A percentile compares a stretch with the other conserved stretches of the same genome.
These are phyloP conservation scores for Eupithecia pulchellata DNA, from an alignment of 2,888 invertebrate genomes.

Conservation along the genomic window DNA sequence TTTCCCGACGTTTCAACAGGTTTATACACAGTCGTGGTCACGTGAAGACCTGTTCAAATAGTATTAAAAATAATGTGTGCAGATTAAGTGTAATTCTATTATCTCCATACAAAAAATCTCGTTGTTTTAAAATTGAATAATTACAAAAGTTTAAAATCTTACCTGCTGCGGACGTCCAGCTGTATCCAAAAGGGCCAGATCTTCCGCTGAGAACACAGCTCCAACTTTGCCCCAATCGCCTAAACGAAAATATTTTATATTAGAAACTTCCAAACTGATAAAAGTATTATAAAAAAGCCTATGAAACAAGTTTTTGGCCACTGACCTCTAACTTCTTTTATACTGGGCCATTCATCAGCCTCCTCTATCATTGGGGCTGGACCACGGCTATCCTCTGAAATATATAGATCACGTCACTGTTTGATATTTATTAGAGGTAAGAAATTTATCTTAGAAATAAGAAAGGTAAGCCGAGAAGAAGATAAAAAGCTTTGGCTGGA, in stretches of 20 bases:
- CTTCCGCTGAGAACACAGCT: constrained; percentile 81
- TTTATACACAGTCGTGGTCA: too few species aligned
- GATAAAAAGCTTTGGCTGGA: neutral
- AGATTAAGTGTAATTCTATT: neutral
- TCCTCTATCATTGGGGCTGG: constrained; percentile 62
- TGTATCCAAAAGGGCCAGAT: constrained; percentile 76
- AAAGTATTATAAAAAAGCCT: neutral
- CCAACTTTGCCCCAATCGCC: constrained; percentile 79
- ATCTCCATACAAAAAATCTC: neutral
- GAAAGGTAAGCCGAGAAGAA: neutral
- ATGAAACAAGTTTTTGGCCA: neutral
- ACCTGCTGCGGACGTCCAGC: constrained; percentile 74
- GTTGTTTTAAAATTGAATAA: neutral
- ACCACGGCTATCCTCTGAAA: constrained; percentile 72
- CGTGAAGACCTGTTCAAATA: neutral
- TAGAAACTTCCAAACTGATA: neutral
- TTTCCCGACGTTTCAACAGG: too few species aligned
- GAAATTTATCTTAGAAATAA: constrained; percentile 2
- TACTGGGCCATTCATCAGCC: constrained; percentile 79
- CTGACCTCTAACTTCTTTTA: constrained; percentile 78
- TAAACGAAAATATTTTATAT: constrained; percentile 42
- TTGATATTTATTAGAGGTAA: constrained; percentile 2
- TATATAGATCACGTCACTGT: constrained; percentile 1
- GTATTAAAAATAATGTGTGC: neutral
- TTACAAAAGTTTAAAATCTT: too few species aligned